Evolutionary conservation across 2,113 vertebrate species (phyloP).

Genomic region (Loxodonta africana): DNA sequence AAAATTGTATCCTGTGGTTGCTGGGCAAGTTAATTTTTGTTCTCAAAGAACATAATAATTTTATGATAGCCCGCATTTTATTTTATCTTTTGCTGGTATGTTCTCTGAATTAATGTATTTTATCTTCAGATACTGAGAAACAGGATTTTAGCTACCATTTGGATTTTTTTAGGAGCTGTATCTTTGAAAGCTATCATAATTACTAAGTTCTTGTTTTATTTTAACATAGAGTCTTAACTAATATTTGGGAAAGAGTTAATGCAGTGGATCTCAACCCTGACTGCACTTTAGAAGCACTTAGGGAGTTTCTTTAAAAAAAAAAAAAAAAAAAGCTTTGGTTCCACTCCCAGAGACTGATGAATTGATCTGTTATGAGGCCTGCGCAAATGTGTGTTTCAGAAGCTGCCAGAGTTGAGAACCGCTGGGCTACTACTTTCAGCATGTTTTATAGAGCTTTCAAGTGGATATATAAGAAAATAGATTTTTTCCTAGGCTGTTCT

Average conservation of each 20-base stretch:
- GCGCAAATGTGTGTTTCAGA: slow-evolving; percentile 58
- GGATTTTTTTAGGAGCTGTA: not conserved
- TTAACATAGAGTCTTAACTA: not conserved
- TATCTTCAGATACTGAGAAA: not conserved
- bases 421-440: not conserved
- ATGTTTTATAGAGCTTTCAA: slow-evolving; percentile 36
- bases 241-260: slow-evolving; percentile 45
- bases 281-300: slow-evolving; percentile 36
- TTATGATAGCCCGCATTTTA: not conserved
- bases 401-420: slow-evolving; percentile 44
- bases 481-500: not conserved
- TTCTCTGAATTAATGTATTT: slow-evolving; percentile 33
- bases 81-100: not conserved
- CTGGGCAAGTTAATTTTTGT: slow-evolving; percentile 44
- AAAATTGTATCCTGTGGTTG: not conserved
- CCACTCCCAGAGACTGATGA: not conserved
- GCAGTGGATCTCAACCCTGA: not conserved
- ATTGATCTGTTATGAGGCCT: not conserved
- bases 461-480: slow-evolving; percentile 40
- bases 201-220: slow-evolving; percentile 35
- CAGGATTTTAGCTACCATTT: slow-evolving; percentile 23
- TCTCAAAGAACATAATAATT: not conserved
- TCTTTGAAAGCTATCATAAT: slow-evolving; percentile 32
- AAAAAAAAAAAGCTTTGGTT: not conserved
- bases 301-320: not conserved